These are phyloP conservation scores for Odontesthes bonariensis DNA, from an alignment of 2,113 vertebrate species.

Conservation along the genomic window DNA sequence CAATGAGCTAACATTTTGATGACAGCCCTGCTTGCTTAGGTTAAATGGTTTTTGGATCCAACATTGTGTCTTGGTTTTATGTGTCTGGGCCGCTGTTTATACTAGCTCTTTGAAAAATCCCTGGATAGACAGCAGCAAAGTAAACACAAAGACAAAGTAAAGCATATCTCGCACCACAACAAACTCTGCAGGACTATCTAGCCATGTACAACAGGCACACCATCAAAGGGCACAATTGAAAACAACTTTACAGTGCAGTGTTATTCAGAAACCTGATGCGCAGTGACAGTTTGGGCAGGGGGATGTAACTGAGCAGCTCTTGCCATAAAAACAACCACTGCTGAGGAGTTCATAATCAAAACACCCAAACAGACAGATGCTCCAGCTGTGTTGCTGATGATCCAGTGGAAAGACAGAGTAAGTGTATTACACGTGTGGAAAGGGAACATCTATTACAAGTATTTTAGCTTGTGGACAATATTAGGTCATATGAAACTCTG, in stretches of 20 bases:
- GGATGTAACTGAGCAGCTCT: slow-evolving; percentile 32
- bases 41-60: slow-evolving; percentile 43
- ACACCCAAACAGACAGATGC: slow-evolving; percentile 28
- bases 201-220: slow-evolving; percentile 44
- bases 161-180: slow-evolving; percentile 49
- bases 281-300: slow-evolving; percentile 31
- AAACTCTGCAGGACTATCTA: slow-evolving; percentile 48
- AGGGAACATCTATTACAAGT: slow-evolving; percentile 8
- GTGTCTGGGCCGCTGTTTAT: slow-evolving; percentile 58
- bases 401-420: slow-evolving; percentile 34
- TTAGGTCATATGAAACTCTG: slow-evolving; percentile 36
- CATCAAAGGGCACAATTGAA: slow-evolving; percentile 43
- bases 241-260: slow-evolving; percentile 30
- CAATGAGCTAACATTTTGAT: slow-evolving; percentile 58
- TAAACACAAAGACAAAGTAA: slow-evolving; percentile 64
- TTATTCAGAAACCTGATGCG: slow-evolving; percentile 34
- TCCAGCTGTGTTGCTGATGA: slow-evolving; percentile 52
- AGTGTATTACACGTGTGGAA: slow-evolving; percentile 46
- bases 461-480: slow-evolving; percentile 36
- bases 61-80: slow-evolving; percentile 46
- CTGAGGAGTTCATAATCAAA: slow-evolving; percentile 39
- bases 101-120: slow-evolving; percentile 51
- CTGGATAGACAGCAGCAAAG: slow-evolving; percentile 58
- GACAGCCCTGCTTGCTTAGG: slow-evolving; percentile 45
- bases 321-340: slow-evolving; percentile 35